These are phyloP conservation scores for Drosophila kanapiae DNA, from an alignment of 1,140 invertebrate genomes.

Conservation along the genomic window DNA sequence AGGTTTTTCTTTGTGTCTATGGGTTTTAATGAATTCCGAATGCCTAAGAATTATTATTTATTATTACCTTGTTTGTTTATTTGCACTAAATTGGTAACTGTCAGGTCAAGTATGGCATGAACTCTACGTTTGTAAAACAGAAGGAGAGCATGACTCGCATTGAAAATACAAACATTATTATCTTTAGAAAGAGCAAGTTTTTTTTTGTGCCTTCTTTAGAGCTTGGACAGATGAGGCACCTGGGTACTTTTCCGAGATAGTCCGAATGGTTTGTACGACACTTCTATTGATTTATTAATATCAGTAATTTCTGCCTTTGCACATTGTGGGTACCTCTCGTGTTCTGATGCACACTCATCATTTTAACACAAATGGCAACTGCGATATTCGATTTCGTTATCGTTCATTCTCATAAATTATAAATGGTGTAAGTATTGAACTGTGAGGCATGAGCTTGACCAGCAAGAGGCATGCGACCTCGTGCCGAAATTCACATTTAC, in stretches of 20 bases:
- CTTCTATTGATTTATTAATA: conserved; percentile 19
- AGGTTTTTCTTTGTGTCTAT: too few relatives aligned
- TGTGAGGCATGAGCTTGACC: conserved; percentile 26
- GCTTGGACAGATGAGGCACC: conserved; percentile 32
- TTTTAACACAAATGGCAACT: conserved; percentile 70
- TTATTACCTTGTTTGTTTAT: too few relatives aligned
- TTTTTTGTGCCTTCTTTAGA: conserved; percentile 32
- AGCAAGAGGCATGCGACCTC: conserved; percentile 4
- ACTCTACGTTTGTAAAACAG: too few relatives aligned
- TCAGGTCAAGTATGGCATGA: too few relatives aligned
- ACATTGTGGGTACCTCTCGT: background rate
- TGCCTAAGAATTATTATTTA: too few relatives aligned
- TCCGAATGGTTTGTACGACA: conserved; percentile 5
- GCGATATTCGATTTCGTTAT: conserved; percentile 22
- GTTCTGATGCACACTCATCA: conserved; percentile 39
- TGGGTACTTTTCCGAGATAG: conserved; percentile 38
- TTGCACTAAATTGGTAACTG: too few relatives aligned
- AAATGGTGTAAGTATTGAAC: conserved; percentile 78
- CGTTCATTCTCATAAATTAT: conserved; percentile 69
- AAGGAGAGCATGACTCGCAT: too few relatives aligned
- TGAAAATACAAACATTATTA: too few relatives aligned
- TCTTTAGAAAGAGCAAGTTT: conserved; percentile 17
- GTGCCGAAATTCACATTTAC: conserved; percentile 5
- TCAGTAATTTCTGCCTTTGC: background rate
- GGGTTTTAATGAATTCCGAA: too few relatives aligned